Conservation (phyloP, 1,140 invertebrate genomes). For the Lepidotrigona ventralis region DNA sequence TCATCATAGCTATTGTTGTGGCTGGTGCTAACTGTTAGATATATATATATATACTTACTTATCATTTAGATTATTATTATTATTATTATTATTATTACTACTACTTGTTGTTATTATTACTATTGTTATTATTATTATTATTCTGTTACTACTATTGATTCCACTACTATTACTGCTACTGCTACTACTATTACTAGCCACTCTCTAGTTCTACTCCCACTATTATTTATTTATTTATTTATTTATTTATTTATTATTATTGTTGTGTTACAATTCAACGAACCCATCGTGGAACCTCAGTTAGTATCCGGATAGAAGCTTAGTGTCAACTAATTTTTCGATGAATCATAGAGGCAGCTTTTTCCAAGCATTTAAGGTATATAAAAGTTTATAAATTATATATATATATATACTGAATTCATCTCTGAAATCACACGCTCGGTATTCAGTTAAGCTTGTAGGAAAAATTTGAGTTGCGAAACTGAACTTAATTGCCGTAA, state of each 20-base stretch:
- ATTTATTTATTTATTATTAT: conserved; percentile 1
- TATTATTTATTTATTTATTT: background rate
- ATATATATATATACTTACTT: conserved; percentile 8
- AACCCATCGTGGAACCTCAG: conserved; percentile 20
- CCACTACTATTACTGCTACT: background rate
- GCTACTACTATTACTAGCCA: background rate
- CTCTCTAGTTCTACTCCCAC: background rate
- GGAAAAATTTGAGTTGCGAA: background rate
- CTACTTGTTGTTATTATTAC: background rate
- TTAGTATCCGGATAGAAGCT: conserved; percentile 26
- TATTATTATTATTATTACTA: background rate
- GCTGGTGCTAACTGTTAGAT: background rate
- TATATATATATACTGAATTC: conserved; percentile 15
- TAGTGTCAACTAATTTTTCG: conserved; percentile 42
- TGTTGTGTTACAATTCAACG: conserved; percentile 27
- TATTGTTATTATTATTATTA: background rate
- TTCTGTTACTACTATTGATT: background rate
- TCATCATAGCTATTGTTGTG: background rate
- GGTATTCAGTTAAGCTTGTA: conserved; percentile 8
- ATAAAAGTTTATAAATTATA: conserved; percentile 29
- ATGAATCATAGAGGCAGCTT: conserved; percentile 46
- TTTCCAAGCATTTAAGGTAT: conserved; percentile 35
- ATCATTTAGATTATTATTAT: background rate
- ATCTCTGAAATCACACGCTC: background rate
- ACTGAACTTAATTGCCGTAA: background rate